Evolutionary conservation across 2,797 vertebrate genomes (phyloP), one percentile per base, ranked within the genome.

Genomic region (Gila robusta): DNA sequence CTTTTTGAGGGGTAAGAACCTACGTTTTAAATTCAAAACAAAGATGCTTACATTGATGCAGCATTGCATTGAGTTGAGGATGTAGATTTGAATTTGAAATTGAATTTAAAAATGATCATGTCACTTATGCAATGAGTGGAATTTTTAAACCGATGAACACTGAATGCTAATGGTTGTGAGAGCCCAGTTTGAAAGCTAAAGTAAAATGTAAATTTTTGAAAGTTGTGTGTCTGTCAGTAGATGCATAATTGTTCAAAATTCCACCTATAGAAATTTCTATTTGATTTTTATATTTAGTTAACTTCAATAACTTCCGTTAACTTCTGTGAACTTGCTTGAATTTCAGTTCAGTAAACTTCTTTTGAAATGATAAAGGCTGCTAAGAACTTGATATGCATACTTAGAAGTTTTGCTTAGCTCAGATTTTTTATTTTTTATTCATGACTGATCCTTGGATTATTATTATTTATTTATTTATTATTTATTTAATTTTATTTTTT

Each of bases 1-100:
- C 23, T 95, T 64, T 93, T 94, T 90, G 93, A 96, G 80, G 94
- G 95, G 96, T 96, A 89, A 90, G 92, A 56, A 59, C 2, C 17
- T 56, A 3, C 2, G 9, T n/a, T 47, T 64, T 32, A 32, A 8
- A 32, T 66, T 66, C 2, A 66, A 17, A 32, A 6, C 14, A 64
- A 64, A 64, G 62, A 28, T 28, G 12, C 62, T 64, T 6, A 16
- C 26, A 64, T 64, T 16, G n/a, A 16, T 2, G 26, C 5, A 64
- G n/a, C 59, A 11, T 16, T 64, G 59, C 2, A 28, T 16, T 64
- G 26, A 64, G 5, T 66, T 66, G 14, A 66, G 62, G 26, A 32
- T 16, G 14, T 26, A 66, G 14, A 32, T 66, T 32, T 66, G 26
- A 16, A 16, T 16, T 28, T 64, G 2, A 62, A 49, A 49, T 66